A percentile compares a stretch with the other conserved stretches of the same genome.
Evolutionary conservation across 2,888 invertebrate species (phyloP).

Genomic region (Polymixis flavicincta): DNA sequence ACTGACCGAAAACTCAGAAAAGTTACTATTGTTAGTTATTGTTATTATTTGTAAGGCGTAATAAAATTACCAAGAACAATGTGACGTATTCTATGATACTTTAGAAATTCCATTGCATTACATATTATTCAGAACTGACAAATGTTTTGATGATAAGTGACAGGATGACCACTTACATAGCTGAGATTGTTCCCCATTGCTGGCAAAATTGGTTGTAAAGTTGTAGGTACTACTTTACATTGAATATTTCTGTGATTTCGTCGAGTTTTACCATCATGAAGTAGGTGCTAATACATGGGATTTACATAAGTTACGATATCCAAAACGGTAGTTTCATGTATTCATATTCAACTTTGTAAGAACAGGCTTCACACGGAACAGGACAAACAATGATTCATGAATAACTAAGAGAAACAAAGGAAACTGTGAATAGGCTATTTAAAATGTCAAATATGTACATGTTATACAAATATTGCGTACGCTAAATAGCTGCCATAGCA

Average conservation of each 20-base stretch:
- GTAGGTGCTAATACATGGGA: not conserved
- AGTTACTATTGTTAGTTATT: conserved; percentile 28
- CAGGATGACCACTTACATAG: not conserved
- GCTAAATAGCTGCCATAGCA: conserved; percentile 19
- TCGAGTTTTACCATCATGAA: not conserved
- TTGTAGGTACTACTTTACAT: not conserved
- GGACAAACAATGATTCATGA: conserved; percentile 60
- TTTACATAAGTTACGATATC: not conserved
- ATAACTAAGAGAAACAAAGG: conserved; percentile 50
- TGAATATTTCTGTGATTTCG: not conserved
- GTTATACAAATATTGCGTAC: conserved; percentile 23
- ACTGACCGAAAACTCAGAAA: conserved; percentile 44
- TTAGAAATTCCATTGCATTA: not conserved
- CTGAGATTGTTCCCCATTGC: conserved; percentile 18
- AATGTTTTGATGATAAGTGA: conserved; percentile 4
- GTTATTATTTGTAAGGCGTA: not conserved
- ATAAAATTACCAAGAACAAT: conserved; percentile 1
- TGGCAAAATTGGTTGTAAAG: not conserved
- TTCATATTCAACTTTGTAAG: conserved; percentile 24
- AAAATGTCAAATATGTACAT: conserved; percentile 30
- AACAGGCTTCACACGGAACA: conserved; percentile 39
- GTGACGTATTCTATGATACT: conserved; percentile 2
- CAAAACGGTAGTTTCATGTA: conserved; percentile 8
- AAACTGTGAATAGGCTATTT: conserved; percentile 36
- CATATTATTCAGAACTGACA: not conserved